phyloP scores from a whole-genome alignment of 2,797 vertebrate genomes.

The Apogon hyalosoma region DNA sequence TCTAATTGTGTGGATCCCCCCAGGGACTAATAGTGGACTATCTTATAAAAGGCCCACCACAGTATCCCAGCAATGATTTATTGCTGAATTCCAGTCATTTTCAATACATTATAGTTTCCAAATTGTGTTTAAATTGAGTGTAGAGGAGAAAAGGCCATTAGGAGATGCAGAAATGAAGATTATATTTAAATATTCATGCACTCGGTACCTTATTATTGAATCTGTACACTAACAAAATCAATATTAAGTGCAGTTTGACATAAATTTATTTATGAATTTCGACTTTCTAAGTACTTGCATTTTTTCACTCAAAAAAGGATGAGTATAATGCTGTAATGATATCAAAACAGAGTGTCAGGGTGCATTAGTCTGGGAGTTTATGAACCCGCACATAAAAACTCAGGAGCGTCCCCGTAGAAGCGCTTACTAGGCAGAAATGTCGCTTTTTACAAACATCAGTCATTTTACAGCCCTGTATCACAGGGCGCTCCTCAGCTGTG shows the following conservation, averaged over 20 bases:
- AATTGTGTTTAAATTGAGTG: constrained; percentile 99
- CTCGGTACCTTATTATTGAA: constrained; percentile 99
- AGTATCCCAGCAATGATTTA: constrained; percentile 99
- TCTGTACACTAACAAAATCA: constrained; percentile 99
- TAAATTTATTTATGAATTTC: constrained; percentile 99
- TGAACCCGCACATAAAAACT: constrained; percentile 95
- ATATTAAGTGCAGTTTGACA: constrained; percentile 99
- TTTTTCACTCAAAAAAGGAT: constrained; percentile 99
- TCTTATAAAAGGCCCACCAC: constrained; percentile 96
- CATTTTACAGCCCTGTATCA: constrained; percentile 83
- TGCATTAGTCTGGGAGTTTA: constrained; percentile 97
- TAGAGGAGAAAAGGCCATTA: constrained; percentile 99
- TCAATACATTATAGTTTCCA: constrained; percentile 99
- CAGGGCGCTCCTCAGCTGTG: constrained; percentile 67
- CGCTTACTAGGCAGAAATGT: constrained; percentile 98
- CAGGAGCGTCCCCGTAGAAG: constrained; percentile 90
- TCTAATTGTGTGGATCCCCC: constrained; percentile 96
- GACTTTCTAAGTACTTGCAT: constrained; percentile 99
- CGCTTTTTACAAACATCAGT: constrained; percentile 90
- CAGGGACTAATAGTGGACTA: constrained; percentile 94
- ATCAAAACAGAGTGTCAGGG: constrained; percentile 99
- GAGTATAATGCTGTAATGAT: constrained; percentile 99
- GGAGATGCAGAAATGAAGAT: constrained; percentile 99
- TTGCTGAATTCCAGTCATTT: constrained; percentile 99
- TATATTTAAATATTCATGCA: constrained; percentile 99